Base-by-base conservation (phyloP, 2,888 invertebrate species). In the Sminthurinus aureus region DNA sequence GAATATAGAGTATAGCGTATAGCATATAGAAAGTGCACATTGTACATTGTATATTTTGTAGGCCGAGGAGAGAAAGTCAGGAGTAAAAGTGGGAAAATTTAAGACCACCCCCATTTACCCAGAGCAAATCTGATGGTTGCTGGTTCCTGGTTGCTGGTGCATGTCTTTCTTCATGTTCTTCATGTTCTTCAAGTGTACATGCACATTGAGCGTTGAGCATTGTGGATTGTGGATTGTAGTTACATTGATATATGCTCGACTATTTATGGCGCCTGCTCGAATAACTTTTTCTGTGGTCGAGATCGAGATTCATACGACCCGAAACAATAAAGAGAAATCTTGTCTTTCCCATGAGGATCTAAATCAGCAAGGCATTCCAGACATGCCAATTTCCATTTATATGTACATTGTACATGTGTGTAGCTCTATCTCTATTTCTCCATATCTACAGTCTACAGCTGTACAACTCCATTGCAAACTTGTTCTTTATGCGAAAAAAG, bases 351-450 rank as follows among this genome's bases (percentile, higher is more conserved):
- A 75, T 75, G 75, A n/a, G 75, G 75, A 26, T 75, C 52, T 75
- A 75, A 75, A 75, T 75, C 75, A 51, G 75, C 75, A 9, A 9
- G 51, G 52, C 50, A 75, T 75, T 75, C 75, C 51, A 50, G 75
- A 75, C 75, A 75, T 75, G 75, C 75, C 75, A 75, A 75, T 75
- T 75, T 75, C 75, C 75, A 75, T 75, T 75, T 75, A 75, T 71
- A 71, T 8, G 3, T 38, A 20, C 66, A n/a, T 18, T 18, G n/a
- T 75, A 75, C 24, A 71, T 8, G 3, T 38, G 8, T 38, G 38
- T 38, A 38, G 1, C 38, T 38, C 38, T 38, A 38, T 38, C 38
- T 38, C 3, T 38, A 38, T 38, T 4, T 38, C 38, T 6, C 38
- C 38, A 38, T 38, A 38, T 38, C 38, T 38, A 6, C 3, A 38